Evolutionary conservation across 2,888 invertebrate genomes (phyloP).

Genomic region (Sphaeridia pumilis): DNA sequence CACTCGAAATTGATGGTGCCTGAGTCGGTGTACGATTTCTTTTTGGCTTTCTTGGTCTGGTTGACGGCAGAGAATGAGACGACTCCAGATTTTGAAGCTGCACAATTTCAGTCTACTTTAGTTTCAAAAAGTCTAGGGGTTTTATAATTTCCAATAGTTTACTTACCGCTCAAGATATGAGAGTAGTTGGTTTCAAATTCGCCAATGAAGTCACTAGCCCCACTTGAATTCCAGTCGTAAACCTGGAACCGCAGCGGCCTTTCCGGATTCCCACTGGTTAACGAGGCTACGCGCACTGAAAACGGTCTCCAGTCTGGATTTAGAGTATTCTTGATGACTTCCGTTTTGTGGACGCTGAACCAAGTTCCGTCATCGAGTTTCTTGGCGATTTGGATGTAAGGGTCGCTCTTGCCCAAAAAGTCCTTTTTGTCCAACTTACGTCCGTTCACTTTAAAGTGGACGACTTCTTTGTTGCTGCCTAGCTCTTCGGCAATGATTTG

Average conservation of each 20-base stretch:
- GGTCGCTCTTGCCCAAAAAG: slow-evolving; percentile 45
- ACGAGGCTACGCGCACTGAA: slow-evolving; percentile 36
- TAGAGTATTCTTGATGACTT: slow-evolving; percentile 43
- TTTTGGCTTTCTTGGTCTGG: slow-evolving; percentile 43
- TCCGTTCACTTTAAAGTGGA: slow-evolving; percentile 39
- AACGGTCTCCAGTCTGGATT: slow-evolving; percentile 46
- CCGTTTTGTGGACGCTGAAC: slow-evolving; percentile 43
- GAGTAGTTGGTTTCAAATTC: slow-evolving; percentile 40
- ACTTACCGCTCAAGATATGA: slow-evolving; percentile 38
- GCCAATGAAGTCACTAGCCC: slow-evolving; percentile 44
- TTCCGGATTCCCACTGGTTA: slow-evolving; percentile 44
- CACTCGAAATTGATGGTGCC: slow-evolving; percentile 42
- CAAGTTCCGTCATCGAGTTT: slow-evolving; percentile 42
- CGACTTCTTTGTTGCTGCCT: slow-evolving; percentile 38
- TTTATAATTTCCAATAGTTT: neutral
- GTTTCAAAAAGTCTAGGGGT: neutral
- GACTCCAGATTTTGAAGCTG: slow-evolving; percentile 27
- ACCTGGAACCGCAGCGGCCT: slow-evolving; percentile 43
- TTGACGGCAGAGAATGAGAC: slow-evolving; percentile 41
- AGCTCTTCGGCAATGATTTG: slow-evolving; percentile 35
- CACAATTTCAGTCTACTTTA: neutral
- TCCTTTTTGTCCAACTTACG: slow-evolving; percentile 43
- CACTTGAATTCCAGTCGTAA: slow-evolving; percentile 44
- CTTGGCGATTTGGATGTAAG: slow-evolving; percentile 42
- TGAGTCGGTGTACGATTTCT: slow-evolving; percentile 44